A percentile compares a stretch with the other conserved stretches of the same genome.
phyloP scores from a whole-genome alignment of 1,140 invertebrate genomes.

The Homarus americanus region DNA sequence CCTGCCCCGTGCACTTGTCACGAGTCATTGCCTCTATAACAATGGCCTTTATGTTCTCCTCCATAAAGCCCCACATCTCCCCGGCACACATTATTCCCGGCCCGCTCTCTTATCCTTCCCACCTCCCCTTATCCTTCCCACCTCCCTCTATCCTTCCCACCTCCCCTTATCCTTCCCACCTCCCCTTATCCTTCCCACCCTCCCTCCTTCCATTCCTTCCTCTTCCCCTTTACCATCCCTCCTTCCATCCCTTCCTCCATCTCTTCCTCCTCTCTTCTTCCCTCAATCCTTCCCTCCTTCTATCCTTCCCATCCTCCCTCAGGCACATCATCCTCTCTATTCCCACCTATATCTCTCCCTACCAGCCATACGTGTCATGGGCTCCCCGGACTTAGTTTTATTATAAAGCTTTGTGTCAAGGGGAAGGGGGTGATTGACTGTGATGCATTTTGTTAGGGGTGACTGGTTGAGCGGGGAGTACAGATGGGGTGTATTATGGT shows the following conservation, averaged over 20 bases:
- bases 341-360: too few species aligned
- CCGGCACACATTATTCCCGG: neutral
- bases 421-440: neutral
- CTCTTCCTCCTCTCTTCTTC: too few species aligned
- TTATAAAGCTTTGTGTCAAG: neutral
- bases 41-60: constrained; percentile 69
- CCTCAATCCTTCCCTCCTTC: too few species aligned
- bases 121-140: neutral
- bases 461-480: neutral
- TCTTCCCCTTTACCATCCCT: neutral
- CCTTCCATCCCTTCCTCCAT: too few species aligned
- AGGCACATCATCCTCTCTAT: too few species aligned
- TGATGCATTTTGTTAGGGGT: neutral
- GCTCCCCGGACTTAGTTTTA: neutral
- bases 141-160: too few species aligned
- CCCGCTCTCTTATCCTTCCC: neutral
- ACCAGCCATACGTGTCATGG: neutral
- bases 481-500: neutral
- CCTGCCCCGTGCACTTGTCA: constrained; percentile 59
- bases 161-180: neutral
- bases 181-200: neutral
- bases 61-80: constrained; percentile 55
- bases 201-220: neutral
- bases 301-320: too few species aligned
- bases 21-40: constrained; percentile 65